A percentile compares a stretch with the other conserved stretches of the same genome.
Evolutionary conservation across 2,797 vertebrate species (phyloP).

Genomic region (Spinibarbus caldwelli): DNA sequence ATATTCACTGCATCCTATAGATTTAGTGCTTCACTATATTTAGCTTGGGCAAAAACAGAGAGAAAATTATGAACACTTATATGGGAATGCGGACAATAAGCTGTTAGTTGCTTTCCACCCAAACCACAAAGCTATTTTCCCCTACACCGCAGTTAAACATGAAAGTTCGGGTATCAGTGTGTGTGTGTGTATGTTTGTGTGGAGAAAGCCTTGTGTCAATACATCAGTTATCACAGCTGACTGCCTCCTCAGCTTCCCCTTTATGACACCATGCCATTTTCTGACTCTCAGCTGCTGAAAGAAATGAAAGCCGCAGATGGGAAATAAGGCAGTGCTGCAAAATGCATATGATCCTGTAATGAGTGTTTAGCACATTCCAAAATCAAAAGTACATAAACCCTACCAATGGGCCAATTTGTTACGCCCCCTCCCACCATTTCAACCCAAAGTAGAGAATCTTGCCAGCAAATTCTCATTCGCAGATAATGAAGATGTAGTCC

Average conservation of each 20-base stretch:
- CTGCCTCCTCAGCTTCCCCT: conserved; percentile 37
- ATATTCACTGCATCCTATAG: conserved; percentile 30
- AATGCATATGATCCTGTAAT: conserved; percentile 24
- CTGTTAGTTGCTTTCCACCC: conserved; percentile 22
- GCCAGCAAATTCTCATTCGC: conserved; percentile 21
- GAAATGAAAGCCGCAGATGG: conserved; percentile 42
- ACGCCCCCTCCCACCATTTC: conserved; percentile 1
- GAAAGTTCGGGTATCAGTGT: background rate
- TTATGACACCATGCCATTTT: conserved; percentile 15
- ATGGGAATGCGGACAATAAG: conserved; percentile 48
- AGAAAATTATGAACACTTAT: conserved; percentile 18
- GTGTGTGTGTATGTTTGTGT: conserved; percentile 21
- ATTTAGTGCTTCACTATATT: conserved; percentile 28
- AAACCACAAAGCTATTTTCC: conserved; percentile 38
- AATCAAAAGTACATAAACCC: conserved; percentile 8
- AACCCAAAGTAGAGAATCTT: background rate
- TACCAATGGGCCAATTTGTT: conserved; percentile 15
- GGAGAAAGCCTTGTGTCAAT: conserved; percentile 30
- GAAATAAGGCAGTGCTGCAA: conserved; percentile 5
- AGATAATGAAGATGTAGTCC: conserved; percentile 58
- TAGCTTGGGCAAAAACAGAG: conserved; percentile 23
- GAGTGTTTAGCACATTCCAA: conserved; percentile 23
- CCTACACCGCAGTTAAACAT: conserved; percentile 43
- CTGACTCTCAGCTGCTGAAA: conserved; percentile 32
- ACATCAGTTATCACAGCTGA: conserved; percentile 40